Percentiles rank a stretch among this genome's conserved stretches.
Conservation (phyloP, 2,888 invertebrate genomes). For the Habrosyne pyritoides region DNA sequence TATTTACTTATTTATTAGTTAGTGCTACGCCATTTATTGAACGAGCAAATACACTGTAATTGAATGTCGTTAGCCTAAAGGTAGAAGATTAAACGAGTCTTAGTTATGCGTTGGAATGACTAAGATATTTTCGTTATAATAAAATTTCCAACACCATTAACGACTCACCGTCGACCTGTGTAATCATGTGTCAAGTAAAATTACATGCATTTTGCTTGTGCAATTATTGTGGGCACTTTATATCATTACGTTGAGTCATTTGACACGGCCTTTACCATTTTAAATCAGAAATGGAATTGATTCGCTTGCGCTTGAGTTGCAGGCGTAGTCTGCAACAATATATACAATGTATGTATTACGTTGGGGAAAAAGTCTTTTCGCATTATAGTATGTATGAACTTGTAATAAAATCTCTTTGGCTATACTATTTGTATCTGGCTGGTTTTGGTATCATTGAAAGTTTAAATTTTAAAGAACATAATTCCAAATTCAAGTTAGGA, state of each 20-base stretch:
- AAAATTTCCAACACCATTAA: not conserved
- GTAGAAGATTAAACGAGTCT: not conserved
- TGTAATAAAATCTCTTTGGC: too few relatives aligned
- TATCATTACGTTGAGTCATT: slow-evolving; percentile 6
- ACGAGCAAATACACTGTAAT: not conserved
- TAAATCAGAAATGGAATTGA: not conserved
- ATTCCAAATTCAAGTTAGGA: too few relatives aligned
- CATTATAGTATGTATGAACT: too few relatives aligned
- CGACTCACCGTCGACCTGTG: slow-evolving; percentile 10
- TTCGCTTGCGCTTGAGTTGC: not conserved
- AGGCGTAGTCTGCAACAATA: not conserved
- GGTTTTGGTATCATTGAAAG: too few relatives aligned
- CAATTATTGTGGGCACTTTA: slow-evolving; percentile 10
- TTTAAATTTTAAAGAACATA: too few relatives aligned
- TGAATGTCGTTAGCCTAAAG: not conserved
- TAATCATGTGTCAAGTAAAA: slow-evolving; percentile 13
- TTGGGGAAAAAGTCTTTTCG: too few relatives aligned
- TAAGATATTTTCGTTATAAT: not conserved
- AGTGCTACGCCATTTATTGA: not conserved
- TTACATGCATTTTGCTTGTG: slow-evolving; percentile 12
- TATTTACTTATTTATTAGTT: not conserved
- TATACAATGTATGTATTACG: not conserved
- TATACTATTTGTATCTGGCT: too few relatives aligned
- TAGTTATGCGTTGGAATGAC: not conserved
- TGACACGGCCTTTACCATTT: slow-evolving; percentile 4